phyloP scores from a whole-genome alignment of 2,888 invertebrate species.

The Cheilosia impressa region DNA sequence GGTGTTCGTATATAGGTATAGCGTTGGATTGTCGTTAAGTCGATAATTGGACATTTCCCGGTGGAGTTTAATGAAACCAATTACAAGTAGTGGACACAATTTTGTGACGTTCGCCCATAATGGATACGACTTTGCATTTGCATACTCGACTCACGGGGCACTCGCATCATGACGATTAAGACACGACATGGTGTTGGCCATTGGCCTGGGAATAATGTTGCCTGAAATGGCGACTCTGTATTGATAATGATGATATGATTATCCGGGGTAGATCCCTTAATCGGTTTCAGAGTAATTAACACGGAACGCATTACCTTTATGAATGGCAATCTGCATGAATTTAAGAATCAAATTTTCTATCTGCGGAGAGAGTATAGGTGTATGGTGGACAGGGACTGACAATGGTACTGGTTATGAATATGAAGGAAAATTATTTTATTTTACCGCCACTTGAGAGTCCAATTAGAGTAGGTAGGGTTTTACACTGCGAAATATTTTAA shows the following conservation, averaged over 20 bases:
- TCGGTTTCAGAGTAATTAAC: constrained; percentile 73
- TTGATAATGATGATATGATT: constrained; percentile 75
- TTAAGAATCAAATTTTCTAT: constrained; percentile 68
- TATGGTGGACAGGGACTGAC: neutral
- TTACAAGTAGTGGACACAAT: constrained; percentile 76
- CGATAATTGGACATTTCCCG: constrained; percentile 75
- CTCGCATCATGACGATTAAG: constrained; percentile 58
- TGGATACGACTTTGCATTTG: constrained; percentile 70
- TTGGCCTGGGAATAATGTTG: constrained; percentile 28
- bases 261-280: constrained; percentile 75
- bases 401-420: neutral
- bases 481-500: neutral
- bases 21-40: constrained; percentile 75
- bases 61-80: constrained; percentile 76
- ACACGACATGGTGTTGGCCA: constrained; percentile 15
- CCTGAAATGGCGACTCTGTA: constrained; percentile 50
- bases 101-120: constrained; percentile 60
- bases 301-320: constrained; percentile 67
- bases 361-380: neutral
- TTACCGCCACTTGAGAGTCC: constrained; percentile 63
- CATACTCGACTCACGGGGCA: constrained; percentile 45
- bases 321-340: constrained; percentile 70
- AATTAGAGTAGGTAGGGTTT: constrained; percentile 28
- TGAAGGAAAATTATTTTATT: constrained; percentile 38
- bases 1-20: constrained; percentile 30